A percentile compares a stretch with the other conserved stretches of the same genome.
These are phyloP conservation scores for Coranthus polyacanthus DNA, from an alignment of 2,797 vertebrate species.

Conservation along the genomic window DNA sequence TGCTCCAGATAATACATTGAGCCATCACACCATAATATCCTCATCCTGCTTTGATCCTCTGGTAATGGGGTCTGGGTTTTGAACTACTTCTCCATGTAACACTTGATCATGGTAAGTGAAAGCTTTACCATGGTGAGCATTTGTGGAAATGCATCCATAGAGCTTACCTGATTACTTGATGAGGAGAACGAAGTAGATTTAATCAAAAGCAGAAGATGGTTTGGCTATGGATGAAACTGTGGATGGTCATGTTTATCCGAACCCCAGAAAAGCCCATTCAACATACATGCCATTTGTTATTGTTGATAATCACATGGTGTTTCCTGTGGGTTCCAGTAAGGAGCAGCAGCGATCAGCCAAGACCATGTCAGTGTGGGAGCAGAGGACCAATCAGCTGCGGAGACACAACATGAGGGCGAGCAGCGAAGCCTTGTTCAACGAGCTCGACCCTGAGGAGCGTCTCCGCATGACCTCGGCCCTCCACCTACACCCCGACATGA, in stretches of 20 bases:
- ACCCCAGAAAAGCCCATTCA: not conserved
- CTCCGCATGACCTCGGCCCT: slow-evolving; percentile 87
- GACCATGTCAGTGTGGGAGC: slow-evolving; percentile 96
- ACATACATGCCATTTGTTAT: not conserved
- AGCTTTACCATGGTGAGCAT: slow-evolving; percentile 67
- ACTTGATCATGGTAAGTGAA: slow-evolving; percentile 66
- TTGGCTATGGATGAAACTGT: slow-evolving; percentile 61
- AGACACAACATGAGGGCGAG: slow-evolving; percentile 92
- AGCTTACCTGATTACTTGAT: slow-evolving; percentile 13
- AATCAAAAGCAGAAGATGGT: slow-evolving; percentile 4
- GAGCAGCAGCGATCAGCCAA: slow-evolving; percentile 92
- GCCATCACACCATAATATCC: too few species aligned
- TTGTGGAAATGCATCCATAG: slow-evolving; percentile 66
- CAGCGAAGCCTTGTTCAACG: slow-evolving; percentile 94
- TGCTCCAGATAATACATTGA: too few species aligned
- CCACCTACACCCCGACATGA: slow-evolving; percentile 94
- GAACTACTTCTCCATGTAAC: slow-evolving; percentile 26
- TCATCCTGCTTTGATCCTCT: too few species aligned
- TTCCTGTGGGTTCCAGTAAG: slow-evolving; percentile 84
- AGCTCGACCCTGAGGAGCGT: slow-evolving; percentile 93
- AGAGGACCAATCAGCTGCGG: slow-evolving; percentile 95
- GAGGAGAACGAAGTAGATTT: not conserved
- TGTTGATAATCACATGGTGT: slow-evolving; percentile 9
- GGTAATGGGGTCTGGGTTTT: too few species aligned
- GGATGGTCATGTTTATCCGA: slow-evolving; percentile 23